Evolutionary conservation across 1,140 invertebrate species (phyloP).

Genomic region (Trichomalopsis sarcophagae): DNA sequence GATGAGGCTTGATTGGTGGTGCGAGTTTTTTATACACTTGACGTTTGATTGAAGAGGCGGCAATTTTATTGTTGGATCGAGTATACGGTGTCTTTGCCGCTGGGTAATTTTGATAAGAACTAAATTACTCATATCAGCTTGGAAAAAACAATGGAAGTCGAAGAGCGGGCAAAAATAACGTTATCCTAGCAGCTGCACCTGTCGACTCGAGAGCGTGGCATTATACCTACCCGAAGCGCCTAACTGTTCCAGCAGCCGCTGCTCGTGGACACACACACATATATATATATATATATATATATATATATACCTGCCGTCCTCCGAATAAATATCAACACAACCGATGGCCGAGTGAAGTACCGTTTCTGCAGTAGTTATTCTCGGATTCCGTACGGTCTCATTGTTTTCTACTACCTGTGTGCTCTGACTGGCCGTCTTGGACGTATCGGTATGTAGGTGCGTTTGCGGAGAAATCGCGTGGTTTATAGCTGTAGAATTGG

Average conservation of each 20-base stretch:
- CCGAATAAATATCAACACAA: slow-evolving; percentile 38
- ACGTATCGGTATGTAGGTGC: no score
- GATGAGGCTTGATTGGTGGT: neutral
- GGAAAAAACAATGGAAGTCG: no score
- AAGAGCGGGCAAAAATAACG: neutral
- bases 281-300: neutral
- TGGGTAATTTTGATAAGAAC: no score
- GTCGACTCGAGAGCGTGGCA: neutral
- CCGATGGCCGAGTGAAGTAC: neutral
- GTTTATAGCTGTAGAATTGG: no score
- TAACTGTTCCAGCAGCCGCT: slow-evolving; percentile 40
- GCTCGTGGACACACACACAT: neutral
- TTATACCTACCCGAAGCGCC: neutral
- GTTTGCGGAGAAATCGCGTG: no score
- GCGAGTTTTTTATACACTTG: neutral
- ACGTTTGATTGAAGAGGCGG: neutral
- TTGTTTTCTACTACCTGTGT: no score
- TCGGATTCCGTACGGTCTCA: neutral
- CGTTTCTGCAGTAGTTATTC: slow-evolving; percentile 17
- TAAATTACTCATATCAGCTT: no score
- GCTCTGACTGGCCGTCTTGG: no score
- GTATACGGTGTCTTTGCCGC: no score
- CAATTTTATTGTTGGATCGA: no score
- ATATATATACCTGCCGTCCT: neutral
- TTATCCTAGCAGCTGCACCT: neutral